Percentiles rank a stretch among this genome's conserved stretches.
These are phyloP conservation scores for Engystomops pustulosus DNA, from an alignment of 2,113 vertebrate species.

Conservation along the genomic window DNA sequence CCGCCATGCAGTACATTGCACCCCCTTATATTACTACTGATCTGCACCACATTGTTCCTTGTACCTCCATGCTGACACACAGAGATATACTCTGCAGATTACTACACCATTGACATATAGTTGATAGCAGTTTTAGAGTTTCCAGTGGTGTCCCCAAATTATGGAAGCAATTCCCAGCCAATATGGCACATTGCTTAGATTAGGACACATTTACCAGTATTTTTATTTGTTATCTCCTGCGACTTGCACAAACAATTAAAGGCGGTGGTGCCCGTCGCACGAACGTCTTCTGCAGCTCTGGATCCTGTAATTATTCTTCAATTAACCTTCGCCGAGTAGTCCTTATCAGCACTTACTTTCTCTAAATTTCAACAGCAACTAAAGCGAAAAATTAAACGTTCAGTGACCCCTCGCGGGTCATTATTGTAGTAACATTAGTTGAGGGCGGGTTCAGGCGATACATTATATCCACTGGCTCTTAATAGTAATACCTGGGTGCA, in stretches of 20 bases:
- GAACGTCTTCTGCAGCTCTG: not conserved
- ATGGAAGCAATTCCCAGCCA: too few relatives aligned
- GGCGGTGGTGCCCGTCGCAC: not conserved
- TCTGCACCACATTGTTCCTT: not conserved
- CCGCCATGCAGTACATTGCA: too few relatives aligned
- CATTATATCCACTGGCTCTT: not conserved
- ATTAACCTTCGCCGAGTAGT: slow-evolving; percentile 42
- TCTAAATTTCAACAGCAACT: slow-evolving; percentile 43
- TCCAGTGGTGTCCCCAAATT: too few relatives aligned
- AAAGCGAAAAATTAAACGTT: not conserved
- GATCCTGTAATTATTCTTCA: slow-evolving; percentile 37
- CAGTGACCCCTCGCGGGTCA: not conserved
- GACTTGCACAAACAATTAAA: slow-evolving; percentile 31
- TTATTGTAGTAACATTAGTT: slow-evolving; percentile 32
- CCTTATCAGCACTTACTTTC: slow-evolving; percentile 30
- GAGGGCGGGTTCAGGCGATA: not conserved
- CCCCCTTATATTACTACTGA: too few relatives aligned
- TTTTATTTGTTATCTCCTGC: not conserved
- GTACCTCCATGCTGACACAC: not conserved
- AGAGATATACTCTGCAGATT: not conserved
- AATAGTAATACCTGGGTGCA: too few relatives aligned
- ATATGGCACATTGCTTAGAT: too few relatives aligned
- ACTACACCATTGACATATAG: not conserved
- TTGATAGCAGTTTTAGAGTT: too few relatives aligned
- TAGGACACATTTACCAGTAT: too few relatives aligned